Evolutionary conservation across 1,140 invertebrate species (phyloP), one percentile per base, ranked within the genome.

Genomic region (Cydia fagiglandana): DNA sequence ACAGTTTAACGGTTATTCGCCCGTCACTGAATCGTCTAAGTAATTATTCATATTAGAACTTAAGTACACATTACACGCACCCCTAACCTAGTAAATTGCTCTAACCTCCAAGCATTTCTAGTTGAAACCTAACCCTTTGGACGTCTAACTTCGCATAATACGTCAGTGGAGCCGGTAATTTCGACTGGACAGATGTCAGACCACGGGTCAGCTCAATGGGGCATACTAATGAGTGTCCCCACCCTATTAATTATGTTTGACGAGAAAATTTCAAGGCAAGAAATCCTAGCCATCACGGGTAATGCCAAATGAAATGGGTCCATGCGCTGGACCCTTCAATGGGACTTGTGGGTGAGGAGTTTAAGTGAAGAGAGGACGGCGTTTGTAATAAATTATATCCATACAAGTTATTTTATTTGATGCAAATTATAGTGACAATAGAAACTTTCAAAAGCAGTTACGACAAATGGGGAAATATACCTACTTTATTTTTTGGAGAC

Each of bases 251-350:
- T 91, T 89, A 84, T 86, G 85, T 86, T 85, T 80, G 83, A 88
- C 83, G 87, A 88, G 86, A 88, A 89, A 89, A 88, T 90, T 88
- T 90, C 84, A 84, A 84, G 83, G 83, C 85, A 88, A 89, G 88
- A 88, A 88, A 90, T 90, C 85, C 86, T 79, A 75, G 85, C 84
- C 80, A 89, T 90, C 86, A 86, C 75, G 78, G 64, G 78, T 92
- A 92, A 92, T 92, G 80, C 90, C 86, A 76, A 87, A 86, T 92
- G 90, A 92, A 88, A 89, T 92, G 89, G 90, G 90, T 92, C 79
- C 81, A 77, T 80, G 80, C 78, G 73, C 80, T 84, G 81, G 84
- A 84, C 86, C 82, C 81, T 88, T 68, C 79, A 80, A 82, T 81
- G 84, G 45, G 45, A 79, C 79, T 88, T 78, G 70, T 78, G 66